Base-by-base conservation (phyloP, 2,888 invertebrate species). In the Heliconius hortense region DNA sequence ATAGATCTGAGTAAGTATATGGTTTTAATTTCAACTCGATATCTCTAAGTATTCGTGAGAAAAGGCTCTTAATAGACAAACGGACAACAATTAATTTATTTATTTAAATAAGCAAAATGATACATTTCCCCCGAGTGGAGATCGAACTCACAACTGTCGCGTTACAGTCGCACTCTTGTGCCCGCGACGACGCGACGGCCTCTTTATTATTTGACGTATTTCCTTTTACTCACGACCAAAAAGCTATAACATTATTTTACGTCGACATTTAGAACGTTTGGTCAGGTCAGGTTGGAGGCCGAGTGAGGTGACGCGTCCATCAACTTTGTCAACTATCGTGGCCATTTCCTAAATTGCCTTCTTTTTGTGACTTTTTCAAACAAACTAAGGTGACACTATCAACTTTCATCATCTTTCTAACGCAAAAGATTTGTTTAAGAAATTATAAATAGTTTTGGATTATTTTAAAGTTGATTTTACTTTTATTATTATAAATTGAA, bases 281-380 rank as follows among this genome's bases (percentile, higher is more conserved):
- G 31, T 69, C 69, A 24, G 56, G 35, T 35, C 69, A 56, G 69
- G 69, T 69, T 35, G 35, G 56, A n/a, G 69, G 56, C 69, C 69
- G 56, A 31, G n/a, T 13, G 35, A 69, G 56, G 56, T 66, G 66
- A 66, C 39, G 66, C 69, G 56, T 56, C 69, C 56, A 66, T 69
- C 56, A 69, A 69, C 69, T 69, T 69, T 53, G 56, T 56, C 56
- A 56, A 69, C 31, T 56, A 69, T 56, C 39, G 13, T 3, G 39
- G 66, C 66, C 24, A 66, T 66, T 66, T 26, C 39, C 66, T 66
- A 66, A 66, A 66, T 66, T 66, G 66, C 66, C 66, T 66, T 66
- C 39, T 7, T 24, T 66, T 66, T 66, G 66, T n/a, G 66, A 66
- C 66, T 66, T 66, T 66, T 39, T 43, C 66, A 66, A 43, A 24